A percentile compares a stretch with the other conserved stretches of the same genome.
Evolutionary conservation across 2,113 vertebrate species (phyloP).

Genomic region (Pollachius pollachius): DNA sequence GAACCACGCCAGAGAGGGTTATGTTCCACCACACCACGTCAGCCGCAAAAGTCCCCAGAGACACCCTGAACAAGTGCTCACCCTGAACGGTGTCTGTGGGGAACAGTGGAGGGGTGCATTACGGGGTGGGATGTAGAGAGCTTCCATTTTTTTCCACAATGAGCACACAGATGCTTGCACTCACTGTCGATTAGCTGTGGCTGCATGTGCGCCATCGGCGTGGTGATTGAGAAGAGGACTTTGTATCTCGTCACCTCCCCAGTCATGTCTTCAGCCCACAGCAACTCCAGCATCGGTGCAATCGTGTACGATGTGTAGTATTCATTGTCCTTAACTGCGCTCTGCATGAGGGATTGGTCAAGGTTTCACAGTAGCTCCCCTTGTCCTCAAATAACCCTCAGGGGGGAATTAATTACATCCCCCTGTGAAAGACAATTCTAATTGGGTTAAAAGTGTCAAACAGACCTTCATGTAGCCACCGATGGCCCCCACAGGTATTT

Average conservation of each 20-base stretch:
- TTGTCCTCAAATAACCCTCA: neutral
- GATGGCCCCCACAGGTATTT: conserved; percentile 76
- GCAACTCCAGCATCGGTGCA: conserved; percentile 71
- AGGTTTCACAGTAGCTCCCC: neutral
- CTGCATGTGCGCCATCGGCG: conserved; percentile 32
- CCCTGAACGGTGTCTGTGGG: conserved; percentile 56
- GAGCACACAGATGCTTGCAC: conserved; percentile 17
- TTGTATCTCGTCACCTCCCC: conserved; percentile 67
- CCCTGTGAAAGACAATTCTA: neutral
- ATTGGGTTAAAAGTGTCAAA: neutral
- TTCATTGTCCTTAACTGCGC: conserved; percentile 36
- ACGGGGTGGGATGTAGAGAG: neutral
- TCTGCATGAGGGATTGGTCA: conserved; percentile 44
- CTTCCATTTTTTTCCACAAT: neutral
- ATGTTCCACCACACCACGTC: conserved; percentile 76
- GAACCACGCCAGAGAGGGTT: conserved; percentile 41
- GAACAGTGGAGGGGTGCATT: neutral
- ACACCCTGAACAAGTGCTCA: conserved; percentile 60
- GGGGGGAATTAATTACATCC: neutral
- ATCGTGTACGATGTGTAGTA: conserved; percentile 59
- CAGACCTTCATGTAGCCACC: conserved; percentile 83
- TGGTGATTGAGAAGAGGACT: conserved; percentile 67
- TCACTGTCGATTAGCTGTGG: conserved; percentile 59
- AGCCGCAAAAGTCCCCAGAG: conserved; percentile 66
- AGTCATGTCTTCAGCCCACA: conserved; percentile 60